These are phyloP conservation scores for Trematocara nigrifrons DNA, from an alignment of 2,113 vertebrate genomes.

Conservation along the genomic window DNA sequence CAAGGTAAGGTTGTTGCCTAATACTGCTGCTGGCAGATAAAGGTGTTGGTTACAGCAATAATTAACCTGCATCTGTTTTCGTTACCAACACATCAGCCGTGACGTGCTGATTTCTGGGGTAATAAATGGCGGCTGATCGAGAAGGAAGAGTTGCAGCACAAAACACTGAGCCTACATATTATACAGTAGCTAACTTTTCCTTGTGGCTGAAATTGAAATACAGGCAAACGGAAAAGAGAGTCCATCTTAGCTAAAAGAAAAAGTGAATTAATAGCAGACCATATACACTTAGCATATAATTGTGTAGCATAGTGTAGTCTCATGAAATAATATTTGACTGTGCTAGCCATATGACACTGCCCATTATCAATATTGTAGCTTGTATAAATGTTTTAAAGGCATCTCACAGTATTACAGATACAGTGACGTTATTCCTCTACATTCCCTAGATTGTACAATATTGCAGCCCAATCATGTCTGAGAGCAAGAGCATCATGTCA, in stretches of 20 bases:
- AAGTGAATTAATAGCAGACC: background rate
- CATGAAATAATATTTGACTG: background rate
- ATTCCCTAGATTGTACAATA: accelerated
- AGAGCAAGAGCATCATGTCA: background rate
- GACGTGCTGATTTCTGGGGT: constrained; percentile 7
- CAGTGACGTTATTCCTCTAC: background rate
- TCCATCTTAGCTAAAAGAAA: background rate
- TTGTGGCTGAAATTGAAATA: background rate
- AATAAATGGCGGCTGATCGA: background rate
- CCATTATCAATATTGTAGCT: background rate
- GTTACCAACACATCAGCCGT: constrained; percentile 8
- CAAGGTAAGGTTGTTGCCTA: background rate
- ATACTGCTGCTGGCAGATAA: constrained; percentile 32
- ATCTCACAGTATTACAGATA: background rate
- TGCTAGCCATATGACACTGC: background rate
- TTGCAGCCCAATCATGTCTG: background rate
- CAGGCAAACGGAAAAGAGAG: background rate
- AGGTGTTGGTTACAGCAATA: constrained; percentile 16
- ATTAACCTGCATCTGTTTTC: constrained; percentile 8
- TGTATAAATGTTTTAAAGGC: background rate
- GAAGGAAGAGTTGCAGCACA: background rate
- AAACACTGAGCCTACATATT: background rate
- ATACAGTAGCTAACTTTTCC: background rate
- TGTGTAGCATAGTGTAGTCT: background rate
- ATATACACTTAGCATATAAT: background rate